Evolutionary conservation across 2,888 invertebrate species (phyloP).

Genomic region (Drosophila testacea): DNA sequence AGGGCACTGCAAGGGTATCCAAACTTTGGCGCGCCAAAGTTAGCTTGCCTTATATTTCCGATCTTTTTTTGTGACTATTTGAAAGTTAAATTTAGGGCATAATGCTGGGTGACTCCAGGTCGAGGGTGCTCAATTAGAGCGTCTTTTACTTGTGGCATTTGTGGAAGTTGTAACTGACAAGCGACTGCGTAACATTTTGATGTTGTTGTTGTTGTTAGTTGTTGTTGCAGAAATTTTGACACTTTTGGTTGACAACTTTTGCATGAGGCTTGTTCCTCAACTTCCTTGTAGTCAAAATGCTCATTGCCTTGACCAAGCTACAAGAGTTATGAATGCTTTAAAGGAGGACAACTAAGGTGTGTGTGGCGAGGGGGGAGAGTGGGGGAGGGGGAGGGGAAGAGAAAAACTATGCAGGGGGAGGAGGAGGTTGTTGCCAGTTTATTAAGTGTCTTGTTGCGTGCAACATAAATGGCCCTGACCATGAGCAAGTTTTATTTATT

Average conservation of each 20-base stretch:
- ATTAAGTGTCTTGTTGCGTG: slow-evolving; percentile 19
- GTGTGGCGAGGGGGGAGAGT: too few relatives aligned
- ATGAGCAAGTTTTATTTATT: slow-evolving; percentile 22
- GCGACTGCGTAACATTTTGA: slow-evolving; percentile 39
- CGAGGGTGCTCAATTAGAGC: not conserved
- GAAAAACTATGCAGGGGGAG: not conserved
- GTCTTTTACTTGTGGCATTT: not conserved
- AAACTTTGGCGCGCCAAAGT: too few relatives aligned
- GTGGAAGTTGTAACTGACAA: not conserved
- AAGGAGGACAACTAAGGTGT: not conserved
- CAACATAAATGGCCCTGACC: slow-evolving; percentile 48
- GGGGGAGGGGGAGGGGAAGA: not conserved
- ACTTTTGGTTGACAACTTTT: slow-evolving; percentile 40
- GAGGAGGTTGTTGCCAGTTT: not conserved
- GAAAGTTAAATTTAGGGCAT: not conserved
- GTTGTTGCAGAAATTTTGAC: slow-evolving; percentile 42
- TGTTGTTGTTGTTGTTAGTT: slow-evolving; percentile 18
- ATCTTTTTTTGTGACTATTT: too few relatives aligned
- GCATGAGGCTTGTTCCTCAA: not conserved
- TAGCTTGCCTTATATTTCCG: too few relatives aligned
- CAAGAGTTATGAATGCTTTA: slow-evolving; percentile 16
- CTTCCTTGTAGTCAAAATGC: slow-evolving; percentile 33
- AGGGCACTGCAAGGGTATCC: too few relatives aligned
- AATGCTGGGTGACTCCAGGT: not conserved
- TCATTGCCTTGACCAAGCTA: slow-evolving; percentile 36